A percentile compares a stretch with the other conserved stretches of the same genome.
These are phyloP conservation scores for Cichladusa arquata DNA, from an alignment of 2,113 vertebrate genomes.

Conservation along the genomic window DNA sequence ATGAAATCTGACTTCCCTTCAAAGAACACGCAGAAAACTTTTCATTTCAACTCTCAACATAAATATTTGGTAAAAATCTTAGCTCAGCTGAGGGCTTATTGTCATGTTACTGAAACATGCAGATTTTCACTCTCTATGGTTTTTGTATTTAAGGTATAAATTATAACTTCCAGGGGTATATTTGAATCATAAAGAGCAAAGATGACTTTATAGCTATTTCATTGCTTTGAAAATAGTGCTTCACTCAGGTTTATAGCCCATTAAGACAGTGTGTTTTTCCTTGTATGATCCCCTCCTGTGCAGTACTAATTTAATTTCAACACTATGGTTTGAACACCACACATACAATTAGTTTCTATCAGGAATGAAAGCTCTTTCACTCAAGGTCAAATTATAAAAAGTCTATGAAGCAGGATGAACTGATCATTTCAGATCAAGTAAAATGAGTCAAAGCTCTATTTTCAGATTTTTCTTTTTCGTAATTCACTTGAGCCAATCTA, in stretches of 20 bases:
- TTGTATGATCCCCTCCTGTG: not conserved
- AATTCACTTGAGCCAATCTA: not conserved
- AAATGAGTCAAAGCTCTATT: not conserved
- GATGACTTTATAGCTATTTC: not conserved
- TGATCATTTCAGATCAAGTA: not conserved
- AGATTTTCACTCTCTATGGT: not conserved
- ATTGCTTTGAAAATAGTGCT: constrained; percentile 11
- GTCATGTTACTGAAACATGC: not conserved
- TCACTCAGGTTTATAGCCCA: not conserved
- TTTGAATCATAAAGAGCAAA: not conserved
- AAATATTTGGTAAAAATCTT: constrained; percentile 7
- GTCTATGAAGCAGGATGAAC: not conserved
- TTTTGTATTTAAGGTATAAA: not conserved
- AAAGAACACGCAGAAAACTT: not conserved
- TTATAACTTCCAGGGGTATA: not conserved
- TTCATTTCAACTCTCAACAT: not conserved
- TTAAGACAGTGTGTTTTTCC: constrained; percentile 9
- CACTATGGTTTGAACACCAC: constrained; percentile 20
- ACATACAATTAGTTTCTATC: constrained; percentile 15
- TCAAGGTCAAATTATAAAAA: constrained; percentile 27
- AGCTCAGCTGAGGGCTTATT: constrained; percentile 22
- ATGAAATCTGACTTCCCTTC: constrained; percentile 19
- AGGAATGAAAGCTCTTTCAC: not conserved
- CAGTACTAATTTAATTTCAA: constrained; percentile 54
- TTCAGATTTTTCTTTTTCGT: not conserved